Conservation (phyloP, 2,797 vertebrate genomes). For the Sebastes vulpes region DNA sequence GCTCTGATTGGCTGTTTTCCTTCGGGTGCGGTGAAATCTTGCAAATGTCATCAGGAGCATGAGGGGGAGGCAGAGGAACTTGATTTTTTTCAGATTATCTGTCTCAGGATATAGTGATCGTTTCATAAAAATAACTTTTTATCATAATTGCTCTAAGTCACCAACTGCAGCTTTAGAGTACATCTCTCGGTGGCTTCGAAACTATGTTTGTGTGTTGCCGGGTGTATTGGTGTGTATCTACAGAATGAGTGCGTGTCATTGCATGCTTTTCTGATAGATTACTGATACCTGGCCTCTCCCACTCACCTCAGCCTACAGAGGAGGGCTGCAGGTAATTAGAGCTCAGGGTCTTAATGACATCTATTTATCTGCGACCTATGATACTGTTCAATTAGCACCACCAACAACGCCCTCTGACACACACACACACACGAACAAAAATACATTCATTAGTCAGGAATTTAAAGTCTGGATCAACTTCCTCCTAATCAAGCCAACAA, state of each 20-base stretch:
- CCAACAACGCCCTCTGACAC: conserved; percentile 58
- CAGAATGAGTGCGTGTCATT: background rate
- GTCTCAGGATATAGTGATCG: too few species aligned
- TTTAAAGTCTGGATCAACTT: conserved; percentile 40
- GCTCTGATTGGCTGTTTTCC: too few species aligned
- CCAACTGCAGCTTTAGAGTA: too few species aligned
- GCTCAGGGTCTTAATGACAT: conserved; percentile 80
- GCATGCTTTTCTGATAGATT: conserved; percentile 75
- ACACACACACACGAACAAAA: background rate
- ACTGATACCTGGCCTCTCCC: conserved; percentile 76
- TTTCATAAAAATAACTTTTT: too few species aligned
- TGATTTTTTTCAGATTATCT: too few species aligned
- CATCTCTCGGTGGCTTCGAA: too few species aligned
- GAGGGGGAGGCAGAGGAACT: too few species aligned
- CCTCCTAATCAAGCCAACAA: conserved; percentile 9
- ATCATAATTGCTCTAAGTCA: too few species aligned
- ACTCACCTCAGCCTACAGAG: conserved; percentile 58
- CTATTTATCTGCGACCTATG: conserved; percentile 83
- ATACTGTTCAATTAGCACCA: conserved; percentile 70
- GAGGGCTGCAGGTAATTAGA: conserved; percentile 82
- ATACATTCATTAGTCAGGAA: conserved; percentile 19
- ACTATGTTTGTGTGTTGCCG: too few species aligned
- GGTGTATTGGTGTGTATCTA: conserved; percentile 7
- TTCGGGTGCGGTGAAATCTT: too few species aligned
- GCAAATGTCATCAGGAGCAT: too few species aligned